phyloP scores from a whole-genome alignment of 2,113 vertebrate species.

The Melanocharis versteri region DNA sequence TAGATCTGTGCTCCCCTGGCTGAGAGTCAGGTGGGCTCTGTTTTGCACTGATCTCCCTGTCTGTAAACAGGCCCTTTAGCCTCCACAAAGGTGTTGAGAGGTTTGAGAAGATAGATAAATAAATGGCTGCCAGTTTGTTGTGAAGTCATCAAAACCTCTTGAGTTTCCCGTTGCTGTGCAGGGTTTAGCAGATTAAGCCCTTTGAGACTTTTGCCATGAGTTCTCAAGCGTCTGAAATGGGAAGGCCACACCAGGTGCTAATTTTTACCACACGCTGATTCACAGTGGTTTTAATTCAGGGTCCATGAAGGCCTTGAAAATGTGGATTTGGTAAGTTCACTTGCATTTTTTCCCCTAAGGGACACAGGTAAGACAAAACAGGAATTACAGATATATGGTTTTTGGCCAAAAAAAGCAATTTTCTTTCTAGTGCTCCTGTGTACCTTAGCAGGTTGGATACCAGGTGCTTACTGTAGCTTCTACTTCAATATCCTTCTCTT shows the following conservation, averaged over 20 bases:
- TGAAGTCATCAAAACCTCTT: not conserved
- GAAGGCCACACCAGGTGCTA: not conserved
- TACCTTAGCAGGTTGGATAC: not conserved
- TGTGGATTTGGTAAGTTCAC: not conserved
- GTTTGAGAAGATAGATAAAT: not conserved
- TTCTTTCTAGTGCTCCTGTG: not conserved
- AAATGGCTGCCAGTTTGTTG: not conserved
- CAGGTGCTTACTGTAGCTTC: not conserved
- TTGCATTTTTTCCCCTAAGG: not conserved
- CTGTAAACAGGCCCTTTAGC: not conserved
- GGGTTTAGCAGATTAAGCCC: not conserved
- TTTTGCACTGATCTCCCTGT: not conserved
- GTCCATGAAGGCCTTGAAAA: not conserved
- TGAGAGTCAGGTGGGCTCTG: not conserved
- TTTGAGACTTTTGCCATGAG: rapidly evolving
- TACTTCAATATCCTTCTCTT: not conserved
- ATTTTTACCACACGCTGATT: not conserved
- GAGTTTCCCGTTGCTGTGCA: not conserved
- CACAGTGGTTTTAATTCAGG: not conserved
- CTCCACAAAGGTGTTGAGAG: not conserved
- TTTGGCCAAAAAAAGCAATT: not conserved
- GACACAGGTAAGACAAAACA: not conserved
- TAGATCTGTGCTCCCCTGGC: not conserved
- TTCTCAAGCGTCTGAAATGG: not conserved
- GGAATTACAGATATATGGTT: not conserved